These are phyloP conservation scores for Bovichtus diacanthus DNA, from an alignment of 2,797 vertebrate species.

Conservation along the genomic window DNA sequence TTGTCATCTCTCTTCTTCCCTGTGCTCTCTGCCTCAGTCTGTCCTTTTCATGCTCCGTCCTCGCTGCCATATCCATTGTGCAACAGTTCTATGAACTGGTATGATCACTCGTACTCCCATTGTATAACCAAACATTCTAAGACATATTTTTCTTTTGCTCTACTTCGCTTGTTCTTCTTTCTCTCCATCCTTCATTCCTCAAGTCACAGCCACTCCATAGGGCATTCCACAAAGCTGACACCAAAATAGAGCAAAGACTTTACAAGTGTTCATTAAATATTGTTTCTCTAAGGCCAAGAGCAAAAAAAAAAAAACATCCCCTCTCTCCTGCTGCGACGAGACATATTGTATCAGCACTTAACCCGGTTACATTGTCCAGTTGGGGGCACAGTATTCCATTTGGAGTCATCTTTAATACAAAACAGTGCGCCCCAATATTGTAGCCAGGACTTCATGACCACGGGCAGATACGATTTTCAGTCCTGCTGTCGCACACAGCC, in stretches of 20 bases:
- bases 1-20: conserved; percentile 7
- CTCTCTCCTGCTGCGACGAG: conserved; percentile 25
- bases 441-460: conserved; percentile 46
- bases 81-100: neutral
- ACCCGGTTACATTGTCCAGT: conserved; percentile 26
- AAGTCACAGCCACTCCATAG: neutral
- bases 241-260: conserved; percentile 13
- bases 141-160: conserved; percentile 14
- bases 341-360: conserved; percentile 41
- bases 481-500: conserved; percentile 44
- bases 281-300: conserved; percentile 9
- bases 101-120: conserved; percentile 28
- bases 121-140: conserved; percentile 44
- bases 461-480: conserved; percentile 65
- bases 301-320: conserved; percentile 19
- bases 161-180: neutral
- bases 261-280: neutral
- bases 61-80: conserved; percentile 17
- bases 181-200: conserved; percentile 8
- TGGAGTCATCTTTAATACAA: conserved; percentile 58
- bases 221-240: conserved; percentile 8
- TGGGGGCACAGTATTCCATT: conserved; percentile 45
- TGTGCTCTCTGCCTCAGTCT: conserved; percentile 9
- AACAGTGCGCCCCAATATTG: conserved; percentile 44
- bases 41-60: conserved; percentile 8